These are phyloP conservation scores for Oophaga sylvatica DNA, from an alignment of 2,797 vertebrate species.

Conservation along the genomic window DNA sequence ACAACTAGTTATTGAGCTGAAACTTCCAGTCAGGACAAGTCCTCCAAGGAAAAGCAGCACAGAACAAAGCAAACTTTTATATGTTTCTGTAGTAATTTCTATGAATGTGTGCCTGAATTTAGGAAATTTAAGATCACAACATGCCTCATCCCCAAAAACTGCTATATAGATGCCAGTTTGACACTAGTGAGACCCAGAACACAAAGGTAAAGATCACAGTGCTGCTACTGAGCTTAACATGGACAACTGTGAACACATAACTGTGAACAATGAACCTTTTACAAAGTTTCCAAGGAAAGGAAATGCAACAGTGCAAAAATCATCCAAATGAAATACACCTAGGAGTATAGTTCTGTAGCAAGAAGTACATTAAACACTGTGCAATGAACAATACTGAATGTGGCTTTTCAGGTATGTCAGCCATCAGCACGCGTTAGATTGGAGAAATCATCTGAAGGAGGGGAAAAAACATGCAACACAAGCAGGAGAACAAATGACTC, in stretches of 20 bases:
- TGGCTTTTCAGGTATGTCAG: conserved; percentile 27
- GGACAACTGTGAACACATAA: background rate
- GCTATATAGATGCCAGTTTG: background rate
- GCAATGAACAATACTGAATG: conserved; percentile 59
- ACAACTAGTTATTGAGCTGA: background rate
- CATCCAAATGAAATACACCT: conserved; percentile 17
- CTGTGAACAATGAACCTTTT: background rate
- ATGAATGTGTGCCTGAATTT: background rate
- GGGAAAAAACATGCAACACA: conserved; percentile 69
- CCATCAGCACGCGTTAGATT: conserved; percentile 63
- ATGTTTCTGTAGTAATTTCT: background rate
- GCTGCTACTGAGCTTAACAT: background rate
- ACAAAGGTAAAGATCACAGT: background rate
- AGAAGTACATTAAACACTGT: conserved; percentile 54
- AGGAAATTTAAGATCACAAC: background rate
- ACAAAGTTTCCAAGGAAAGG: conserved; percentile 4
- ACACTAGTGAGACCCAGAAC: background rate
- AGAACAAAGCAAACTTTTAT: background rate
- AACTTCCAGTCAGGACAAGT: background rate
- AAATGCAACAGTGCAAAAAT: conserved; percentile 32
- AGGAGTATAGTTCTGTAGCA: conserved; percentile 3
- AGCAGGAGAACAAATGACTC: conserved; percentile 61
- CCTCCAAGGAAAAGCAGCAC: background rate
- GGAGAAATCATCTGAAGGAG: conserved; percentile 52
- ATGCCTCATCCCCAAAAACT: background rate